Evolutionary conservation across 2,113 vertebrate genomes (phyloP).

Genomic region (Petrocephalus microphthalmus): DNA sequence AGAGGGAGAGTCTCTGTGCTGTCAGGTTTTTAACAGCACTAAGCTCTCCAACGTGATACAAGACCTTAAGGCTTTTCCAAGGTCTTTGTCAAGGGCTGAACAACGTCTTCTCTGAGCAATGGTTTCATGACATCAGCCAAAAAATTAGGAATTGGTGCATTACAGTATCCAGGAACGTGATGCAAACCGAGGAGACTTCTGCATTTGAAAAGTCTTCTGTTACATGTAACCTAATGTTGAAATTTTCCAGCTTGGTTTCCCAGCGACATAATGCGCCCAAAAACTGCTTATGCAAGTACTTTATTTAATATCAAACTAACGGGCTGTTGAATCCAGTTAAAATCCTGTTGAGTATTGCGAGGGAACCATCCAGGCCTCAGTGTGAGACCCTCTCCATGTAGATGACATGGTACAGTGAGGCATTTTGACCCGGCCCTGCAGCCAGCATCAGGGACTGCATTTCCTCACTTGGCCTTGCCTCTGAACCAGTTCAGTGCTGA

Average conservation of each 20-base stretch:
- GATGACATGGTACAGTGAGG: neutral
- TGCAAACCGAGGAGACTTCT: neutral
- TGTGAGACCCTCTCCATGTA: constrained; percentile 26
- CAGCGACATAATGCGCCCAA: neutral
- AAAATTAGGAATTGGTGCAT: neutral
- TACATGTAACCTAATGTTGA: neutral
- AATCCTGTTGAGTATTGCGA: neutral
- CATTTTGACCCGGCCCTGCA: neutral
- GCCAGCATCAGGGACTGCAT: neutral
- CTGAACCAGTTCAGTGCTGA: neutral
- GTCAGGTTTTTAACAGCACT: neutral
- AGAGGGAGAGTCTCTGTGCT: neutral
- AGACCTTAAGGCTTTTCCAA: neutral
- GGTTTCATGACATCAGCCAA: neutral
- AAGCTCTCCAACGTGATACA: neutral
- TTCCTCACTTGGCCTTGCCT: neutral
- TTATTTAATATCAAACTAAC: neutral
- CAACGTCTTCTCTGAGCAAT: neutral
- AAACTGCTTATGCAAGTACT: neutral
- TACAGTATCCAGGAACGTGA: neutral
- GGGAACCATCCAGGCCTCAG: constrained; percentile 29
- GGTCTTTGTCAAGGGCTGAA: neutral
- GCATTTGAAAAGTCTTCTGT: neutral
- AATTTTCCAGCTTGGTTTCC: neutral
- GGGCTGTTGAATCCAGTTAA: neutral